Evolutionary conservation across 2,888 invertebrate genomes (phyloP).

Genomic region (Leucania comma): DNA sequence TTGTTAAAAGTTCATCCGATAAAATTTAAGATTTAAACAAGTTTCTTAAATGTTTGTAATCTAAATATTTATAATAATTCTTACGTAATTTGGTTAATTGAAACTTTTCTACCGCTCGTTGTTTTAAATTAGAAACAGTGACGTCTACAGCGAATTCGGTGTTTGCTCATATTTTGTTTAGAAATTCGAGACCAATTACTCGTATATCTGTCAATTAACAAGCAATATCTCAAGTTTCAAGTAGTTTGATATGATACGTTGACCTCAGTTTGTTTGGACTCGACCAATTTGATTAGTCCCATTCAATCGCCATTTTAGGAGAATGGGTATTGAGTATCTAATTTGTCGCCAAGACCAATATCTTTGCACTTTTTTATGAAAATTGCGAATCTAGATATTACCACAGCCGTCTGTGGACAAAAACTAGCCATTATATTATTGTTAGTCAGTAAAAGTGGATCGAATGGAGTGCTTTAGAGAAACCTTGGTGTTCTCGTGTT

Average conservation of each 20-base stretch:
- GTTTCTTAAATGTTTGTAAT: slow-evolving; percentile 19
- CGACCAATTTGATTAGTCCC: slow-evolving; percentile 45
- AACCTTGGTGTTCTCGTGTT: slow-evolving; percentile 70
- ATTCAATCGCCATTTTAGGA: slow-evolving; percentile 46
- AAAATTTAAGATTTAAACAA: slow-evolving; percentile 37
- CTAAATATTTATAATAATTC: slow-evolving; percentile 13
- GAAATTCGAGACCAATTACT: slow-evolving; percentile 62
- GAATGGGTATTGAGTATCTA: slow-evolving; percentile 47
- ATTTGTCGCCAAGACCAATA: slow-evolving; percentile 47
- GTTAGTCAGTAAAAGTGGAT: slow-evolving; percentile 74
- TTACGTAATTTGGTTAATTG: slow-evolving; percentile 33
- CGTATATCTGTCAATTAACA: slow-evolving; percentile 62
- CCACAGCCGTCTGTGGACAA: slow-evolving; percentile 63
- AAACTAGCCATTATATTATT: slow-evolving; percentile 70
- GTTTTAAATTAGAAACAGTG: slow-evolving; percentile 49
- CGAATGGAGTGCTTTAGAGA: slow-evolving; percentile 70
- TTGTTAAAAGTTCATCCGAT: slow-evolving; percentile 45
- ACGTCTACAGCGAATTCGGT: slow-evolving; percentile 46
- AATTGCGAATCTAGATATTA: slow-evolving; percentile 66
- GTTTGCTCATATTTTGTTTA: slow-evolving; percentile 57
- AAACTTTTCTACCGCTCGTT: slow-evolving; percentile 19
- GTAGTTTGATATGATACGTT: slow-evolving; percentile 51
- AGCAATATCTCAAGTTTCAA: slow-evolving; percentile 51
- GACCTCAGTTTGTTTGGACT: slow-evolving; percentile 51
- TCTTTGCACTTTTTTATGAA: slow-evolving; percentile 54